Base-by-base conservation (phyloP, 2,113 vertebrate species). In the Bos taurus region DNA sequence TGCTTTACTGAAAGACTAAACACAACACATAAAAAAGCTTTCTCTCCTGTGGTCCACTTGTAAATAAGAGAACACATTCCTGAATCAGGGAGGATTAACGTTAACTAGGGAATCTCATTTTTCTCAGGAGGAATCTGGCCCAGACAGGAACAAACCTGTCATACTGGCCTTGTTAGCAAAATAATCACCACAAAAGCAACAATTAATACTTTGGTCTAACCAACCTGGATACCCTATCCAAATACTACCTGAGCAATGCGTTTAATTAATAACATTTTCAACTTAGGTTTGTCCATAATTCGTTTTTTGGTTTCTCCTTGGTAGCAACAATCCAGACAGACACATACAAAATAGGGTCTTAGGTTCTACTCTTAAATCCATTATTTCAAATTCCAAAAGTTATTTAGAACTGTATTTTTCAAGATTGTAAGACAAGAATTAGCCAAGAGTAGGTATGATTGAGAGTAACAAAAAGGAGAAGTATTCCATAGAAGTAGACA, bases 351-450 rank as follows among this genome's bases (percentile, higher is more conserved):
- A 60, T 6, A 94, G 25, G 57, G 40, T 25, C 50, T 60, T 28
- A 74, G 40, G 14, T 28, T 88, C 30, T 30, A 64, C 28, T 93
- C 16, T 46, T 56, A 94, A 95, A 67, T 33, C 52, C 7, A 78
- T 92, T 54, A 93, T 50, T 19, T n/a, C 87, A 46, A 86, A 57
- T 56, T 57, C 64, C 62, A 64, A 71, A 95, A n/a, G 25, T 90
- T 83, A 89, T 43, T 83, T n/a, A 94, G n/a, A 56, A 96, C 46
- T 74, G 14, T 28, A 71, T 59, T 95, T 91, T 91, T 96, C 46
- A 95, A 97, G 80, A 97, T 81, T 62, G 64, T 97, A 84, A 93
- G 85, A 88, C 13, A 92, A 60, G 43, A 97, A 96, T 78, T 78
- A 96, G 36, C 48, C 88, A 97, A 95, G 59, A 93, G 60, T 19